Conservation (phyloP, 2,888 invertebrate genomes). For the Torymus aiolomorphi region DNA sequence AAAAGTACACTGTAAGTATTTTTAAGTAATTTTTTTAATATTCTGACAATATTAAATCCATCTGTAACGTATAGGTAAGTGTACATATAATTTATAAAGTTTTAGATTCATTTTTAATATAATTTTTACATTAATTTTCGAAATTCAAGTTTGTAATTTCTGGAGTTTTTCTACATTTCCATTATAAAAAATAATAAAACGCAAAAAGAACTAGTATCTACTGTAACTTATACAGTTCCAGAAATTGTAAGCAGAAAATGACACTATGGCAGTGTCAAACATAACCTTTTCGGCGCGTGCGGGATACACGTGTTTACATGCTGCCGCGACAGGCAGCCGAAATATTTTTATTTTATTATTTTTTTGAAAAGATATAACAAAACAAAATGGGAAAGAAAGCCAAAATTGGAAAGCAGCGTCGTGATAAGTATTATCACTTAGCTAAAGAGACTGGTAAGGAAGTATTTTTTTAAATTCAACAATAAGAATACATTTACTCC, state of each 20-base stretch:
- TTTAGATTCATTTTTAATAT: no score
- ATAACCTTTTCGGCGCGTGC: constrained; percentile 39
- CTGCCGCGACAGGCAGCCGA: background rate
- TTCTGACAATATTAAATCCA: no score
- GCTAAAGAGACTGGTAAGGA: constrained; percentile 97
- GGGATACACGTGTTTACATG: constrained; percentile 49
- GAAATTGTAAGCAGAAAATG: background rate
- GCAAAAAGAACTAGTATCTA: no score
- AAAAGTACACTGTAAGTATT: no score
- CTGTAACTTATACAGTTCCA: no score
- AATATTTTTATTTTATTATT: constrained; percentile 24
- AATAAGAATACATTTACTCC: background rate
- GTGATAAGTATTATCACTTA: constrained; percentile 98
- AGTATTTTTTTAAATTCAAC: background rate
- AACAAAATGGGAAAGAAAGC: constrained; percentile 92
- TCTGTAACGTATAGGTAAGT: no score
- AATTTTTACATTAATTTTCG: no score
- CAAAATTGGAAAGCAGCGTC: constrained; percentile 98
- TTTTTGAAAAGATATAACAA: constrained; percentile 26
- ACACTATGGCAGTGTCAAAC: constrained; percentile 32
- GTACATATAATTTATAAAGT: no score
- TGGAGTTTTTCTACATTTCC: no score
- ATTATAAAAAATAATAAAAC: no score
- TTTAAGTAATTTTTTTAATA: no score
- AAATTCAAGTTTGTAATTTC: no score